phyloP scores from a whole-genome alignment of 1,140 invertebrate genomes.

The Thereuonema tuberculata region DNA sequence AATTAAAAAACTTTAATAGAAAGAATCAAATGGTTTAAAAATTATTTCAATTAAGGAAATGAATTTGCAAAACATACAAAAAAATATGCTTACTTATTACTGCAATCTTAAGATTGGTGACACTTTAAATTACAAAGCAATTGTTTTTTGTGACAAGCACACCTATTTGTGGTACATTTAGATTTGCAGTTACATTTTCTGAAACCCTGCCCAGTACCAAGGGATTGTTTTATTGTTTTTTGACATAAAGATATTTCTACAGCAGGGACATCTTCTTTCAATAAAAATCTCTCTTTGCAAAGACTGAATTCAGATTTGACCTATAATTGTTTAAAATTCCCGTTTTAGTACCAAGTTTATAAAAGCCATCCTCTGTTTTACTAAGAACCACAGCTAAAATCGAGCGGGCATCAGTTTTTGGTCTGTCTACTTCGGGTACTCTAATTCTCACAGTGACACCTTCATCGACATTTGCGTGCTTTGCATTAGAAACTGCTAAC shows the following conservation, averaged over 20 bases:
- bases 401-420: slow-evolving; percentile 8
- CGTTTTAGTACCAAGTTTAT: slow-evolving; percentile 13
- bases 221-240: slow-evolving; percentile 10
- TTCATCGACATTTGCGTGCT: slow-evolving; percentile 11
- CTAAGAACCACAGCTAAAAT: slow-evolving; percentile 14
- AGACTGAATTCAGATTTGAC: slow-evolving; percentile 15
- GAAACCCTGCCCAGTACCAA: slow-evolving; percentile 12
- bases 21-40: slow-evolving; percentile 2
- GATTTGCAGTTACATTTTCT: slow-evolving; percentile 1
- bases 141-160: slow-evolving; percentile 1
- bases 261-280: slow-evolving; percentile 10
- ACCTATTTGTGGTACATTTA: background rate
- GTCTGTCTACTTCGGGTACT: slow-evolving; percentile 9
- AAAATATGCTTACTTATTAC: background rate
- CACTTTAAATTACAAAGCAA: slow-evolving; percentile 1
- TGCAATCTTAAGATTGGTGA: slow-evolving; percentile 1
- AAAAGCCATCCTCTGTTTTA: slow-evolving; percentile 14
- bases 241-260: slow-evolving; percentile 13
- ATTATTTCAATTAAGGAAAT: background rate
- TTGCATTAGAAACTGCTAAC: slow-evolving; percentile 13
- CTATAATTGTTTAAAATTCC: slow-evolving; percentile 14
- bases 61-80: background rate
- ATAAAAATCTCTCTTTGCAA: slow-evolving; percentile 13
- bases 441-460: slow-evolving; percentile 14
- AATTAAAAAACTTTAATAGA: background rate